Percentiles rank a stretch among this genome's conserved stretches.
Evolutionary conservation across 2,888 invertebrate species (phyloP).

Genomic region (Pyrgus malvae): DNA sequence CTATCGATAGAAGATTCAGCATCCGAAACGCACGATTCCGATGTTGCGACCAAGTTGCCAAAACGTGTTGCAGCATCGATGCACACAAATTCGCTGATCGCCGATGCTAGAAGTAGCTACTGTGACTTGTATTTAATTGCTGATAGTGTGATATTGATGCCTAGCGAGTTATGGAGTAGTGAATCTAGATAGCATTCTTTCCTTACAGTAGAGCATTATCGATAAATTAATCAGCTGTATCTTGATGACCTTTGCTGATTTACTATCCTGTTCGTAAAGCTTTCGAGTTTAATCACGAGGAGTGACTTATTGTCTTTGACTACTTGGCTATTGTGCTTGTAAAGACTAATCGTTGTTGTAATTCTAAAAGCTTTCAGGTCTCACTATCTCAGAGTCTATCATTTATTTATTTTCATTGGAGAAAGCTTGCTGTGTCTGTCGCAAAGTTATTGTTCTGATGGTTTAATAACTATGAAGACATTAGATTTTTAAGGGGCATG

Average conservation of each 20-base stretch:
- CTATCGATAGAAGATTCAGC: too few species aligned
- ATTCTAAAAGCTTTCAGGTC: slow-evolving; percentile 1
- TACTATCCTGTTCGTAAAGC: slow-evolving; percentile 10
- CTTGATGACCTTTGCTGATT: slow-evolving; percentile 26
- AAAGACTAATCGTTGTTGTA: slow-evolving; percentile 4
- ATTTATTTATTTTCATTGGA: neutral
- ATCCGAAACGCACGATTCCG: too few species aligned
- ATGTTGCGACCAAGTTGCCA: too few species aligned
- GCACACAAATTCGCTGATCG: too few species aligned
- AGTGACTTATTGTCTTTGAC: slow-evolving; percentile 20
- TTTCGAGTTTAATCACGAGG: slow-evolving; percentile 20
- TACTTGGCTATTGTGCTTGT: slow-evolving; percentile 10
- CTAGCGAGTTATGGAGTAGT: slow-evolving; percentile 12
- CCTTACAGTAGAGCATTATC: slow-evolving; percentile 12
- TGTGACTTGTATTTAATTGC: slow-evolving; percentile 24
- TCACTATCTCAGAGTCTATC: neutral
- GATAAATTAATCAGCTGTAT: slow-evolving; percentile 19
- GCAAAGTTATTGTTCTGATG: neutral
- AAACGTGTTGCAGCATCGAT: too few species aligned
- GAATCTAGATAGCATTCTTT: slow-evolving; percentile 20
- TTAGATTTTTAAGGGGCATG: too few species aligned
- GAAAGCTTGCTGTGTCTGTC: slow-evolving; percentile 1
- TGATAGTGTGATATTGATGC: slow-evolving; percentile 17
- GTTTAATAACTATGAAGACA: too few species aligned
- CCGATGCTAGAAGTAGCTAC: too few species aligned